These are phyloP conservation scores for Strongylocentrotus purpuratus DNA, from an alignment of 35 echinoderm and acorn worm species.

Conservation along the genomic window DNA sequence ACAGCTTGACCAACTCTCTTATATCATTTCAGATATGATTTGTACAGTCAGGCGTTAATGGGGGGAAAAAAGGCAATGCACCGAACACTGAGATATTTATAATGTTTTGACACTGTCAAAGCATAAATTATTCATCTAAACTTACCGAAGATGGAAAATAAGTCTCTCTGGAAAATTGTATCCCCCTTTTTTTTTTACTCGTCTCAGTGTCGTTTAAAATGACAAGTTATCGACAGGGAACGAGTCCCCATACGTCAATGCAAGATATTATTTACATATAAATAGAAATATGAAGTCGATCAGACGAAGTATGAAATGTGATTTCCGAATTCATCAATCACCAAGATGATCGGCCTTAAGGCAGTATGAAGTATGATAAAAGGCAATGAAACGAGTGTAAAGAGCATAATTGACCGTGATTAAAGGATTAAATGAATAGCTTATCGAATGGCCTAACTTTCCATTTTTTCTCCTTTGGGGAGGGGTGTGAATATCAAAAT, in stretches of 20 bases:
- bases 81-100: not conserved
- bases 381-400: not conserved
- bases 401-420: not conserved
- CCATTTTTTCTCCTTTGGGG: too few species aligned
- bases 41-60: not conserved
- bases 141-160: not conserved
- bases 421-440: not conserved
- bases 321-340: not conserved
- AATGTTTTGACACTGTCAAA: conserved; percentile 35
- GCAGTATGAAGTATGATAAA: not conserved
- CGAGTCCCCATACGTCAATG: not conserved
- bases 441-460: too few species aligned
- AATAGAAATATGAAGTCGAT: not conserved
- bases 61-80: not conserved
- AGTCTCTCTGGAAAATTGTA: not conserved
- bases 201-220: not conserved
- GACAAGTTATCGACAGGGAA: not conserved
- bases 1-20: too few species aligned
- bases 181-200: not conserved
- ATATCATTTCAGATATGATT: not conserved
- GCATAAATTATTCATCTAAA: conserved; percentile 13
- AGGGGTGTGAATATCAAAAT: too few species aligned
- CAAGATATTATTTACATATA: not conserved
- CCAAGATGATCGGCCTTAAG: not conserved
- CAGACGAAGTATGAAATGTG: not conserved